Conservation (phyloP, 2,797 vertebrate species). For the Gallinago stenura region DNA sequence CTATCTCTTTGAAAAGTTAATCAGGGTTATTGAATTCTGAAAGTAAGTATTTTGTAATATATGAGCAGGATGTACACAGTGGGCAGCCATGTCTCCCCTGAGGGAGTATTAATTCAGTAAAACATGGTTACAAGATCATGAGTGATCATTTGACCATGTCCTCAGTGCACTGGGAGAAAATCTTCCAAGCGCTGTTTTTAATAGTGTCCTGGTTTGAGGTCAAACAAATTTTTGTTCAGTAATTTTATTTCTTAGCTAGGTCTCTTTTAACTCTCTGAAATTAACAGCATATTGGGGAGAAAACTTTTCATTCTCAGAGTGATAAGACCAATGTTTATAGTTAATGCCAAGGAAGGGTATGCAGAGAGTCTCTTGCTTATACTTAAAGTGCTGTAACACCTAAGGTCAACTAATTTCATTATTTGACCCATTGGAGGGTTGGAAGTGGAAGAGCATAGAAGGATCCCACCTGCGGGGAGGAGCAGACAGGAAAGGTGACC, state of each 20-base stretch:
- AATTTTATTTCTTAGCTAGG: neutral
- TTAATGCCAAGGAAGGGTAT: too few relatives aligned
- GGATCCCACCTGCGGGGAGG: too few relatives aligned
- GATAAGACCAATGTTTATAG: neutral
- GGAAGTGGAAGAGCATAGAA: too few relatives aligned
- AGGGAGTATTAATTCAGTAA: neutral
- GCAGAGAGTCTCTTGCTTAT: too few relatives aligned
- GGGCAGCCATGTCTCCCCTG: neutral
- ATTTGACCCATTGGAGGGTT: too few relatives aligned
- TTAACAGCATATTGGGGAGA: neutral
- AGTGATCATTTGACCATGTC: neutral
- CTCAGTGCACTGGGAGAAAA: neutral
- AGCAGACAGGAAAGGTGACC: too few relatives aligned
- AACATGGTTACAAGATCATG: rapidly evolving
- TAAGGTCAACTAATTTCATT: too few relatives aligned
- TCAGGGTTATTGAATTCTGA: neutral
- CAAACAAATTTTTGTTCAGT: neutral
- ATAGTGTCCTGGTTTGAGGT: neutral
- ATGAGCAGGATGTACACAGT: neutral
- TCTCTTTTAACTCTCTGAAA: neutral
- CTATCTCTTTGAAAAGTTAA: neutral
- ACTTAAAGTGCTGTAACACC: too few relatives aligned
- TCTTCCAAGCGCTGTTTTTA: neutral
- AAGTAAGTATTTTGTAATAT: rapidly evolving
- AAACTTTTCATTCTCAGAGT: neutral